phyloP scores from a whole-genome alignment of 2,797 vertebrate genomes.

The Crenuchus spilurus region DNA sequence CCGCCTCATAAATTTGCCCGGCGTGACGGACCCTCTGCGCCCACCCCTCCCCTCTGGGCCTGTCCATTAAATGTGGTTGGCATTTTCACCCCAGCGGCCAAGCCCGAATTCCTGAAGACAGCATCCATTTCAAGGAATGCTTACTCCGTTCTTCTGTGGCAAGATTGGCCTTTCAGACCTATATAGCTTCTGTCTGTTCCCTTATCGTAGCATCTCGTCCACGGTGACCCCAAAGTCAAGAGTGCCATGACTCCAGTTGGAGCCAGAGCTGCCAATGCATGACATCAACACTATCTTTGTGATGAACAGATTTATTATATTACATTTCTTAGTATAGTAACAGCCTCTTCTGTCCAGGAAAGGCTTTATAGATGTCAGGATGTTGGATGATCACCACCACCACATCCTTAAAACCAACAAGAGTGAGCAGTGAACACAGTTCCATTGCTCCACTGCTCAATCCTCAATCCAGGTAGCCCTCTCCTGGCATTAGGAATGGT shows the following conservation, averaged over 20 bases:
- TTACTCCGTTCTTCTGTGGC: conserved; percentile 1
- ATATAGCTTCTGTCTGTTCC: conserved; percentile 35
- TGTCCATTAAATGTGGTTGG: conserved; percentile 17
- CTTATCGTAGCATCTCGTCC: conserved; percentile 36
- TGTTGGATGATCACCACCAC: no score
- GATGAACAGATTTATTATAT: neutral
- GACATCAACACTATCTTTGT: conserved; percentile 19
- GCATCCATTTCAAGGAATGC: neutral
- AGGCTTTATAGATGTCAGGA: no score
- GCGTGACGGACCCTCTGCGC: neutral
- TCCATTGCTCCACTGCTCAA: no score
- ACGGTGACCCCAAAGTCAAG: conserved; percentile 4
- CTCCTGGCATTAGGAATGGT: no score
- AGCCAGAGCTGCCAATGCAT: neutral
- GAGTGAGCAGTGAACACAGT: no score
- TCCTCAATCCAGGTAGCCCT: no score
- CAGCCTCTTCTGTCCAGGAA: no score
- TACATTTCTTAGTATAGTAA: no score
- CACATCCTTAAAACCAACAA: no score
- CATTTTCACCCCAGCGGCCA: neutral
- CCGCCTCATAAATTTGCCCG: conserved; percentile 32
- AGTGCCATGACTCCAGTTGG: neutral
- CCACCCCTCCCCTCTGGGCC: neutral
- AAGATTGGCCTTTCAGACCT: conserved; percentile 34
- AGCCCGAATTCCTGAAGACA: conserved; percentile 16